These are phyloP conservation scores for Pipistrellus pipistrellus DNA, from an alignment of 2,797 vertebrate species.

Conservation along the genomic window DNA sequence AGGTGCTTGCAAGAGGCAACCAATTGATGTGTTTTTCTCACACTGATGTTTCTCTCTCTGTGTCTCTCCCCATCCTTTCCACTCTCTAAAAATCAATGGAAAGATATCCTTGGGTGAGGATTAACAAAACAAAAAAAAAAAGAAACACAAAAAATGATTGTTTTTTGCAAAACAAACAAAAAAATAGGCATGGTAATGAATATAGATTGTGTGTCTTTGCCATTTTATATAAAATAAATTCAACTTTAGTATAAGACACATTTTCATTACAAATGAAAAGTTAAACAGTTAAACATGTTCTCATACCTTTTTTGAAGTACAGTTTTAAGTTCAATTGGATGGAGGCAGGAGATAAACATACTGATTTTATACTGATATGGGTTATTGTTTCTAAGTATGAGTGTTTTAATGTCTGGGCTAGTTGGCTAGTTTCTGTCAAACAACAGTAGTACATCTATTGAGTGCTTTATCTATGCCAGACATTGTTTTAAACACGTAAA, in stretches of 20 bases:
- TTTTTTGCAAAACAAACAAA: neutral
- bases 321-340: neutral
- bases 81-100: no score
- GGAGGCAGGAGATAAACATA: slow-evolving; percentile 18
- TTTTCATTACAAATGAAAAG: slow-evolving; percentile 28
- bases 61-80: no score
- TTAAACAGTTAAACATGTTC: slow-evolving; percentile 48
- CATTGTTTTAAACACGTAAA: slow-evolving; percentile 6
- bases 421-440: slow-evolving; percentile 53
- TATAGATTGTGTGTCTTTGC: neutral
- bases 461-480: slow-evolving; percentile 21
- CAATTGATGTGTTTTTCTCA: no score
- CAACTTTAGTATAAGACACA: slow-evolving; percentile 1
- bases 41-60: no score
- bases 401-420: neutral
- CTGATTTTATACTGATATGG: neutral
- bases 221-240: neutral
- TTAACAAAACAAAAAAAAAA: neutral
- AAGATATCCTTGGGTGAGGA: no score
- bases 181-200: neutral
- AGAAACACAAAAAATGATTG: neutral
- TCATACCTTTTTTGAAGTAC: neutral
- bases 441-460: slow-evolving; percentile 15
- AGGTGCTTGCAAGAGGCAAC: no score
- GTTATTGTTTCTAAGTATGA: slow-evolving; percentile 23